These are phyloP conservation scores for Lota lota DNA, from an alignment of 2,113 vertebrate species.

Conservation along the genomic window DNA sequence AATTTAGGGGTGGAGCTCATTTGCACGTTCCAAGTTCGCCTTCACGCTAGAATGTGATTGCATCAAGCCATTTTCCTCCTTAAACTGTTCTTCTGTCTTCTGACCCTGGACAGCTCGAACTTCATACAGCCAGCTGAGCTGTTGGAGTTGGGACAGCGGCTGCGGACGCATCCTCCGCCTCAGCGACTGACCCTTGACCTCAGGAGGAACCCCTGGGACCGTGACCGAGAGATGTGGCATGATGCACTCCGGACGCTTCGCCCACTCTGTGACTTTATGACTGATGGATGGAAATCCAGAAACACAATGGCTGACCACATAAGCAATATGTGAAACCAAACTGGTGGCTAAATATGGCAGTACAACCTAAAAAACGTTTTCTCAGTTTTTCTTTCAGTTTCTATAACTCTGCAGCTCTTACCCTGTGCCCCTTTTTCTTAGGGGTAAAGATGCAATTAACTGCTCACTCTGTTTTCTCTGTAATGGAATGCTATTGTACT, in stretches of 20 bases:
- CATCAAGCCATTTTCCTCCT: background rate
- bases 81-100: background rate
- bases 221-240: slow-evolving; percentile 77
- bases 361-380: too few relatives aligned
- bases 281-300: slow-evolving; percentile 80
- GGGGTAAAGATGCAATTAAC: too few relatives aligned
- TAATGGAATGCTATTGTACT: too few relatives aligned
- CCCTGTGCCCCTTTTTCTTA: too few relatives aligned
- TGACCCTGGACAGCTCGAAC: slow-evolving; percentile 78
- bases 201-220: slow-evolving; percentile 84
- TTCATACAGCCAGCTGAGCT: slow-evolving; percentile 87
- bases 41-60: background rate
- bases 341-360: too few relatives aligned
- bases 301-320: slow-evolving; percentile 85
- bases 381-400: too few relatives aligned
- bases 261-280: slow-evolving; percentile 74
- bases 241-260: slow-evolving; percentile 74
- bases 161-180: slow-evolving; percentile 63
- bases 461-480: too few relatives aligned
- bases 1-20: too few relatives aligned
- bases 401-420: too few relatives aligned
- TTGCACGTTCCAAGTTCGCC: too few relatives aligned
- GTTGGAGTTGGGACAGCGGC: slow-evolving; percentile 77
- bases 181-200: slow-evolving; percentile 78
- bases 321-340: slow-evolving; percentile 82